Evolutionary conservation across 2,113 vertebrate genomes (phyloP).

Genomic region (Zonotrichia leucophrys): DNA sequence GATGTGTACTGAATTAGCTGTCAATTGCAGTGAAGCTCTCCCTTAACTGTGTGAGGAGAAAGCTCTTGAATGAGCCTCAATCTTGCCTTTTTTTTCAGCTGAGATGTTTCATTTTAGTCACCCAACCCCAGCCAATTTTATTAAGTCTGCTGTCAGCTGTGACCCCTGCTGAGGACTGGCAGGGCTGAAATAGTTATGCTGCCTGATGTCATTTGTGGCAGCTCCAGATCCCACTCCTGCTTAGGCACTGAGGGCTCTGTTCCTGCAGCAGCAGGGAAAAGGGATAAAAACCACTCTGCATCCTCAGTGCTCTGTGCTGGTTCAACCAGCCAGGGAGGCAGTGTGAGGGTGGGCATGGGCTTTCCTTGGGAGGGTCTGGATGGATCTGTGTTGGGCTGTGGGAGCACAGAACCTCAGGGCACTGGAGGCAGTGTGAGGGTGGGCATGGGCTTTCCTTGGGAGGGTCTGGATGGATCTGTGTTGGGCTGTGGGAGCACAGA

Average conservation of each 20-base stretch:
- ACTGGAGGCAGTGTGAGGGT: too few species aligned
- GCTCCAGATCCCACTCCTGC: neutral
- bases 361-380: neutral
- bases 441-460: too few species aligned
- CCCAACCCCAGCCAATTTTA: constrained; percentile 28
- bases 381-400: neutral
- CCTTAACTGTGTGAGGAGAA: constrained; percentile 43
- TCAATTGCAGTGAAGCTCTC: constrained; percentile 68
- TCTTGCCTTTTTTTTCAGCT: neutral
- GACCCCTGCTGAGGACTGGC: constrained; percentile 58
- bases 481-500: too few species aligned
- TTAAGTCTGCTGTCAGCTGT: constrained; percentile 63
- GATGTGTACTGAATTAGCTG: constrained; percentile 67
- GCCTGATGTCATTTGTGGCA: constrained; percentile 59
- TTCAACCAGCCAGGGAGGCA: neutral
- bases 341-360: rapidly evolving
- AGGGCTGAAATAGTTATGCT: constrained; percentile 59
- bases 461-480: too few species aligned
- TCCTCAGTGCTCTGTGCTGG: too few species aligned
- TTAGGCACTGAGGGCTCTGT: neutral
- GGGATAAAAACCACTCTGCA: rapidly evolving
- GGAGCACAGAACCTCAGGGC: too few species aligned
- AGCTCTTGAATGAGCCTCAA: constrained; percentile 29
- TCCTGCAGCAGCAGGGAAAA: neutral
- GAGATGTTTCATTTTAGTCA: constrained; percentile 54